phyloP scores from a whole-genome alignment of 2,797 vertebrate species.

The Muraenolepis orangiensis region DNA sequence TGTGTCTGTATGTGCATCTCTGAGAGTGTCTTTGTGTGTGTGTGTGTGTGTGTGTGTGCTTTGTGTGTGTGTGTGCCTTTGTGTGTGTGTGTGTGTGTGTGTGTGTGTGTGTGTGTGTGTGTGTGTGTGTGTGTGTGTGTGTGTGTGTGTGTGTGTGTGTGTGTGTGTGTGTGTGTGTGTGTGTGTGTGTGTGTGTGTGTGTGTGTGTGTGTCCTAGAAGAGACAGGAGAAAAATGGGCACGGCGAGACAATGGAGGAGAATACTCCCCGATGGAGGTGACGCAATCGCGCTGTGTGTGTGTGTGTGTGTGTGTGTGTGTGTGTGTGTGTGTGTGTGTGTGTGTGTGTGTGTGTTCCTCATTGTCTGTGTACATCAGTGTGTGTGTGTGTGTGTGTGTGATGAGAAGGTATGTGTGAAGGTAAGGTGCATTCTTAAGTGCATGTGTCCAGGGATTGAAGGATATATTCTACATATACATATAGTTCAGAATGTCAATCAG shows the following conservation, averaged over 20 bases:
- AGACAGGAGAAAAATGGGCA: constrained; percentile 62
- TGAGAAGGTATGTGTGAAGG: not conserved
- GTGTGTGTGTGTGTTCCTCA: not conserved
- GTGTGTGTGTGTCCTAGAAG: constrained; percentile 29
- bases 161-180: constrained; percentile 14
- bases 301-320: constrained; percentile 23
- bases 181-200: constrained; percentile 6
- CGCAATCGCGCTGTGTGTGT: constrained; percentile 34
- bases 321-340: constrained; percentile 3
- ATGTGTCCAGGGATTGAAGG: not conserved
- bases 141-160: constrained; percentile 17
- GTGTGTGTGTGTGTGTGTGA: not conserved
- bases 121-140: constrained; percentile 9
- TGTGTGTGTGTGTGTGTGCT: constrained; percentile 18
- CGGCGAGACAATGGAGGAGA: constrained; percentile 61
- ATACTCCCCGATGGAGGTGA: constrained; percentile 48
- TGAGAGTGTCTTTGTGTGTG: constrained; percentile 6
- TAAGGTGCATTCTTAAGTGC: not conserved
- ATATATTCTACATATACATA: not conserved
- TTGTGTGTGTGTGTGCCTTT: constrained; percentile 11
- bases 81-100: constrained; percentile 3
- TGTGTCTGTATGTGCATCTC: constrained; percentile 15
- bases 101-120: constrained; percentile 14
- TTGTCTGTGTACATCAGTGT: not conserved
- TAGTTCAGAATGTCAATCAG: no score